Evolutionary conservation across 2,113 vertebrate species (phyloP).

Genomic region (Dipodomys ordii): DNA sequence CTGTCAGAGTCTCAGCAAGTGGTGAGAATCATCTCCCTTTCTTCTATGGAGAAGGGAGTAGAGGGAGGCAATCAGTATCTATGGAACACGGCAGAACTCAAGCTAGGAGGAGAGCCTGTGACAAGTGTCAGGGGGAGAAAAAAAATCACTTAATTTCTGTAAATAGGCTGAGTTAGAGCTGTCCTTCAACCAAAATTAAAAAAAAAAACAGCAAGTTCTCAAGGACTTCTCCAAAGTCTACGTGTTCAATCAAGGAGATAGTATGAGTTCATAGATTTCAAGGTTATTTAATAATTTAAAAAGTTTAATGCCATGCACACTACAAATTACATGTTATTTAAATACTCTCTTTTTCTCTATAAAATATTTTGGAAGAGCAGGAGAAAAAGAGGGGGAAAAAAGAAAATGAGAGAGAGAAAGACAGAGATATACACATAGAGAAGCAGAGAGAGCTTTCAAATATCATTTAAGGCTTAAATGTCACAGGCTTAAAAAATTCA

Average conservation of each 20-base stretch:
- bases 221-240: background rate
- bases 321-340: conserved; percentile 70
- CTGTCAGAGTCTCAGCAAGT: background rate
- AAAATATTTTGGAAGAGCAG: background rate
- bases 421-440: background rate
- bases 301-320: conserved; percentile 33
- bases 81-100: background rate
- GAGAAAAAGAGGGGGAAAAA: background rate
- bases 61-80: background rate
- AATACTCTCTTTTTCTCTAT: background rate
- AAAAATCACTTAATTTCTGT: background rate
- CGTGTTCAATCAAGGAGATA: background rate
- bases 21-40: background rate
- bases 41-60: background rate
- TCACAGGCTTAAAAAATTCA: conserved; percentile 77
- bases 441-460: conserved; percentile 43
- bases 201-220: background rate
- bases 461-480: conserved; percentile 76
- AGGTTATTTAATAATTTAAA: conserved; percentile 54
- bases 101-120: background rate
- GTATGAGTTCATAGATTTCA: background rate
- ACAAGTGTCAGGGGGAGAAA: background rate
- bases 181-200: background rate
- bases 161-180: background rate
- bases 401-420: background rate